These are phyloP conservation scores for Cynocephalus volans DNA, from an alignment of 2,113 vertebrate genomes.

Conservation along the genomic window DNA sequence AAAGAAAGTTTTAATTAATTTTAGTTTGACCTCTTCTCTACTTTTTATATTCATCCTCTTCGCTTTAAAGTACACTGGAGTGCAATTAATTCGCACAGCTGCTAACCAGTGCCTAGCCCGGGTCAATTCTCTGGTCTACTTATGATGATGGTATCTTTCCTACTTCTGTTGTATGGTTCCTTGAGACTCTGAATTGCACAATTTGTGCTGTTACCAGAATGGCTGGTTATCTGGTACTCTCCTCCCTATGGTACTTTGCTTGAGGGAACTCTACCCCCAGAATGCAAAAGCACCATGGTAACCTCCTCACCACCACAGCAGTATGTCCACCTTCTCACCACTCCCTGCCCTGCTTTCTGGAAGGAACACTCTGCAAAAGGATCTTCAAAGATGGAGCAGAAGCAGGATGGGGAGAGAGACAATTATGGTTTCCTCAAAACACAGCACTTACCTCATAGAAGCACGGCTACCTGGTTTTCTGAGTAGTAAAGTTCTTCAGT, in stretches of 20 bases:
- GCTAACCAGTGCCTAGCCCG: background rate
- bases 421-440: background rate
- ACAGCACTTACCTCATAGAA: background rate
- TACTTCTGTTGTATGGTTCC: background rate
- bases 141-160: background rate
- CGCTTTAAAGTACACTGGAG: background rate
- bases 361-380: background rate
- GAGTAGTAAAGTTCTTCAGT: background rate
- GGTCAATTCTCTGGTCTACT: background rate
- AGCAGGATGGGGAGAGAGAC: background rate
- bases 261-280: background rate
- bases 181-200: background rate
- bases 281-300: background rate
- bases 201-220: background rate
- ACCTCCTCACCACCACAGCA: background rate
- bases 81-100: background rate
- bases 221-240: background rate
- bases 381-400: background rate
- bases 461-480: background rate
- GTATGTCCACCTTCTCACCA: background rate
- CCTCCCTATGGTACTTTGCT: background rate
- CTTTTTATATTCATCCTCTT: background rate
- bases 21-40: slow-evolving; percentile 32
- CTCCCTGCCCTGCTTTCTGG: background rate
- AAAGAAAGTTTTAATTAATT: slow-evolving; percentile 48